Base-by-base conservation (phyloP, 1,140 invertebrate species). In the Andrena cerasifolii region DNA sequence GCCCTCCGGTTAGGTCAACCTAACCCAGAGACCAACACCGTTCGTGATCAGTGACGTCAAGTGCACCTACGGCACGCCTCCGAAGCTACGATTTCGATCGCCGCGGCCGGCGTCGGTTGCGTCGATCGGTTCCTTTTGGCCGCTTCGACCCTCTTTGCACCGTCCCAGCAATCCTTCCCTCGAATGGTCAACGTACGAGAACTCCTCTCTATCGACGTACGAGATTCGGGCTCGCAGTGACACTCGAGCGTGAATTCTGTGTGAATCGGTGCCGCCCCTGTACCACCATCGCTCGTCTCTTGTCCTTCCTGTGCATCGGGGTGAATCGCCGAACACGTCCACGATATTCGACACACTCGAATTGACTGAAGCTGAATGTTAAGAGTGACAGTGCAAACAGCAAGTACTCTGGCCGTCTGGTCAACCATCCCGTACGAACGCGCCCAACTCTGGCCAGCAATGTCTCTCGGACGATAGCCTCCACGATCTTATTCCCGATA, bases 11-110 rank as follows among this genome's bases (percentile, higher is more conserved):
- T n/a, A n/a, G 28, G 26, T 61, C 62, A 51, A 65, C 43, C 63
- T 72, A 53, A 58, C 43, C 59, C 24, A 58, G 0, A 26, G 62
- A 54, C 8, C 26, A 62, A 65, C 61, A 73, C 65, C 78, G 51
- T 21, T 40, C 36, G 61, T 65, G 53, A 70, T 78, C 68, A 51
- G 61, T 77, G 78, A 80, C 81, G 81, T 84, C 56, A 73, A 24
- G 14, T 21, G 28, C 65, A 45, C 28, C 45, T 63, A 51, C 47
- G 79, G 47, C 61, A 59, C 74, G 62, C 47, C 66, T 83, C 68
- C 49, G 67, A 12, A 33, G 28, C 36, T 12, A 45, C 10, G 4
- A 18, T 21, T 75, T 47, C 61, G 21, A 56, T 36, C 40, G n/a
- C n/a, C n/a, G n/a, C n/a, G n/a, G n/a, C n/a, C n/a, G n/a, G n/a